A percentile compares a stretch with the other conserved stretches of the same genome.
These are phyloP conservation scores for Periophthalmus modestus DNA, from an alignment of 2,113 vertebrate genomes.

Conservation along the genomic window DNA sequence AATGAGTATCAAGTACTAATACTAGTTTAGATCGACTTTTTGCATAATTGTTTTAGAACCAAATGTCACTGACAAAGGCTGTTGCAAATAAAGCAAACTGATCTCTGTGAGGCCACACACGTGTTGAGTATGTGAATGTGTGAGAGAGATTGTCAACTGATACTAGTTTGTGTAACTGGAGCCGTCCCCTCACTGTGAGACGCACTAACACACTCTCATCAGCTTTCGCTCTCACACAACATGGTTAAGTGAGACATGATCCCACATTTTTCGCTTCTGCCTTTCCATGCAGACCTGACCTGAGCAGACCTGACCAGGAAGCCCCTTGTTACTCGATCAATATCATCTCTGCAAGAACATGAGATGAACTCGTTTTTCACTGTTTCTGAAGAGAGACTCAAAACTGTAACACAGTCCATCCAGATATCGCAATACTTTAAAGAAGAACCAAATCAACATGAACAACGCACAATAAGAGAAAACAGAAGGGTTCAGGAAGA, in stretches of 20 bases:
- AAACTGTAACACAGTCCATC: background rate
- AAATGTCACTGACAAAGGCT: conserved; percentile 16
- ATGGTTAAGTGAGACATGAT: conserved; percentile 57
- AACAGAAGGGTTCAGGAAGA: background rate
- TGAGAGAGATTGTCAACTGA: conserved; percentile 55
- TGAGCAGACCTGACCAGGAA: conserved; percentile 31
- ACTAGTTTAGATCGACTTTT: no score
- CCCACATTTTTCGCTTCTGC: conserved; percentile 27
- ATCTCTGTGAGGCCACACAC: conserved; percentile 29
- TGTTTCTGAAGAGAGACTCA: conserved; percentile 14
- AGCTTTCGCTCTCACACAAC: conserved; percentile 36
- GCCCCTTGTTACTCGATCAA: conserved; percentile 35
- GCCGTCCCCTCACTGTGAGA: conserved; percentile 39
- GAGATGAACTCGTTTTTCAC: background rate
- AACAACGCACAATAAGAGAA: background rate
- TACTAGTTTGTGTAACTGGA: conserved; percentile 57
- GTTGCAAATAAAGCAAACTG: conserved; percentile 35
- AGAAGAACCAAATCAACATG: background rate
- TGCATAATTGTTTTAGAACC: conserved; percentile 4
- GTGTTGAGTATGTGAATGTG: conserved; percentile 11
- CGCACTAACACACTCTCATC: conserved; percentile 31
- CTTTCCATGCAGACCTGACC: conserved; percentile 44
- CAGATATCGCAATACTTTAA: background rate
- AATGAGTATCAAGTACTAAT: no score
- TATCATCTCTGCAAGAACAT: conserved; percentile 11